These are phyloP conservation scores for Trachops cirrhosus DNA, from an alignment of 2,797 vertebrate genomes.

Conservation along the genomic window DNA sequence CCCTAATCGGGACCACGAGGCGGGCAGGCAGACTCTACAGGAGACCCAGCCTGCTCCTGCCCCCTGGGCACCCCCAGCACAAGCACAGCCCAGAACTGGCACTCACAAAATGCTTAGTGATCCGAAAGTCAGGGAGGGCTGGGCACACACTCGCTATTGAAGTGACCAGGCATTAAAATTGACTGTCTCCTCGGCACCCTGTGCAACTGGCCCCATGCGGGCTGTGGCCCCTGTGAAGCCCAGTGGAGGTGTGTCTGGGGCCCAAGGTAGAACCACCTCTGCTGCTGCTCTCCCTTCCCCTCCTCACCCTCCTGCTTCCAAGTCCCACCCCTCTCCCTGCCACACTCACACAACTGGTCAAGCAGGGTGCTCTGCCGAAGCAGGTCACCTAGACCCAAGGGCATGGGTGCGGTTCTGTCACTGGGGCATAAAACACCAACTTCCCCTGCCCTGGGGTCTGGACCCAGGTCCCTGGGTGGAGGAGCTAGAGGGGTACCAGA, in stretches of 20 bases:
- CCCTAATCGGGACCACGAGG: background rate
- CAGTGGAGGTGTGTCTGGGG: background rate
- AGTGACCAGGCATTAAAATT: background rate
- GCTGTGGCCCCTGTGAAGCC: background rate
- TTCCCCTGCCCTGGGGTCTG: background rate
- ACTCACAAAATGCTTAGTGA: background rate
- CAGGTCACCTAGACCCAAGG: constrained; percentile 16
- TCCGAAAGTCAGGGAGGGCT: background rate
- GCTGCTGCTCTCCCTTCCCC: background rate
- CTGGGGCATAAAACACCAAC: background rate
- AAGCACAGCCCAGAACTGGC: background rate
- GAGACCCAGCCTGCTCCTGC: background rate
- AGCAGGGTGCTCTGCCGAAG: constrained; percentile 22
- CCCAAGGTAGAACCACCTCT: background rate
- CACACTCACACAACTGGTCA: background rate
- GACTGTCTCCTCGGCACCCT: background rate
- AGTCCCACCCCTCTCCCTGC: background rate
- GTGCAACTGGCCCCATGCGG: background rate
- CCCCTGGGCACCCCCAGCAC: background rate
- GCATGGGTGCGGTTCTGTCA: background rate
- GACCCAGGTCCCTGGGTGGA: background rate
- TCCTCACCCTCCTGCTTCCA: background rate
- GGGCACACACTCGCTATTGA: background rate
- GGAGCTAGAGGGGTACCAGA: background rate
- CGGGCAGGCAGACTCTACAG: too few relatives aligned